Base-by-base conservation (phyloP, 2,888 invertebrate species). In the Ophion ellenae region DNA sequence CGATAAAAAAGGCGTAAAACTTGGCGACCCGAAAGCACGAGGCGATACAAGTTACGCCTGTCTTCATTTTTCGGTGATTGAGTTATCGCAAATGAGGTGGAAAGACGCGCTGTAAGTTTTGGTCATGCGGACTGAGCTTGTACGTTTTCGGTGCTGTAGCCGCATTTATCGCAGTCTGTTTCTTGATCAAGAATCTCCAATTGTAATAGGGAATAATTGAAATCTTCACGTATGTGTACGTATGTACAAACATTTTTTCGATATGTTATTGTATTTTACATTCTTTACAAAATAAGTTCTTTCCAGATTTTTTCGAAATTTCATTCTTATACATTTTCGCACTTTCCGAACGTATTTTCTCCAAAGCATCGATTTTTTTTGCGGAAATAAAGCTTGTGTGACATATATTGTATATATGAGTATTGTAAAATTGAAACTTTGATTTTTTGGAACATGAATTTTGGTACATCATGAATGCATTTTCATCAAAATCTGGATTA, bases 1-100 rank as follows among this genome's bases (percentile, higher is more conserved):
- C 17, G 28, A 28, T 24, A 24, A 36, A 17, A 77, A 67, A 20
- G 67, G 36, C 77, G 67, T 76, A 64, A 64, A 74, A 74, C 45
- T 28, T 45, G 32, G 36, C 45, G 24, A 74, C 24, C 59, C 28
- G 24, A 74, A 9, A 45, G 14, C 24, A 32, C 9, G 10, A n/a
- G 20, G n/a, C 7, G n/a, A 20, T 53, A 20, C 53, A 11, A 76
- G 45, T n/a, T 66, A 47, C 28, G 74, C 17, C 53, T 53, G 64
- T 66, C n/a, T 76, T 53, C 14, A 0, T 36, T 36, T 10, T 73
- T n/a, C 59, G 32, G 11, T 63, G 40, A 53, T 53, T 53, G 53
- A 53, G 17, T 53, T 14, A 17, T 5, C 53, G 53, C 53, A 53
- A 17, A 53, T 17, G 17, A 53, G 17, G 17, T 17, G 40, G 40